Conservation (phyloP, 2,113 vertebrate genomes). For the Gavia stellata region DNA sequence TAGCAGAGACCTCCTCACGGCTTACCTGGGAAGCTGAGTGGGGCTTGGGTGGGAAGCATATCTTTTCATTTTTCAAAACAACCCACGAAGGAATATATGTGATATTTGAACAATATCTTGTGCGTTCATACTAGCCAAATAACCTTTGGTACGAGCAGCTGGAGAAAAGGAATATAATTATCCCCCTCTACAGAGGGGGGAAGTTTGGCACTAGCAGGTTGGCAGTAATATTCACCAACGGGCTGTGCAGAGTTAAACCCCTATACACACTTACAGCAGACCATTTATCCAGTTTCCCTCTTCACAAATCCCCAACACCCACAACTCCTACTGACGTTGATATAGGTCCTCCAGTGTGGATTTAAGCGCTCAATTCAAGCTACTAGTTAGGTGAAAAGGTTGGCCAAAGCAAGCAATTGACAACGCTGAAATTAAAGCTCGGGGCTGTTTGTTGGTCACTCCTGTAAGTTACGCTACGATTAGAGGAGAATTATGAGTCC, state of each 20-base stretch:
- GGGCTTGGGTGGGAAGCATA: neutral
- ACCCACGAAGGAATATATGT: neutral
- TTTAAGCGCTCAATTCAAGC: neutral
- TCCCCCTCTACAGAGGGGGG: neutral
- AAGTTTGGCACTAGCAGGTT: neutral
- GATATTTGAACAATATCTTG: neutral
- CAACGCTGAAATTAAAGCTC: neutral
- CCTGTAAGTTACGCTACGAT: fast-evolving
- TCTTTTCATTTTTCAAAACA: neutral
- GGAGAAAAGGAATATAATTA: neutral
- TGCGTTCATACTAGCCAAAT: neutral
- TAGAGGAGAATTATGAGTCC: neutral
- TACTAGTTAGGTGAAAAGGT: neutral
- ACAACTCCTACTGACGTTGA: neutral
- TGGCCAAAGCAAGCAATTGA: neutral
- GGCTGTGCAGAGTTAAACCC: neutral
- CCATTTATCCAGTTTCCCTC: neutral
- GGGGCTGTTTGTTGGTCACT: neutral
- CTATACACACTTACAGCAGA: neutral
- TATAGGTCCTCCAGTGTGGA: neutral
- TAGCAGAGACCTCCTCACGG: neutral
- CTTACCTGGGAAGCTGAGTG: neutral
- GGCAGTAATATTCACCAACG: neutral
- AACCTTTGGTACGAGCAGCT: neutral
- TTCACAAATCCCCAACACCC: neutral